phyloP scores from a whole-genome alignment of 2,797 vertebrate genomes.

The Smutsia gigantea region DNA sequence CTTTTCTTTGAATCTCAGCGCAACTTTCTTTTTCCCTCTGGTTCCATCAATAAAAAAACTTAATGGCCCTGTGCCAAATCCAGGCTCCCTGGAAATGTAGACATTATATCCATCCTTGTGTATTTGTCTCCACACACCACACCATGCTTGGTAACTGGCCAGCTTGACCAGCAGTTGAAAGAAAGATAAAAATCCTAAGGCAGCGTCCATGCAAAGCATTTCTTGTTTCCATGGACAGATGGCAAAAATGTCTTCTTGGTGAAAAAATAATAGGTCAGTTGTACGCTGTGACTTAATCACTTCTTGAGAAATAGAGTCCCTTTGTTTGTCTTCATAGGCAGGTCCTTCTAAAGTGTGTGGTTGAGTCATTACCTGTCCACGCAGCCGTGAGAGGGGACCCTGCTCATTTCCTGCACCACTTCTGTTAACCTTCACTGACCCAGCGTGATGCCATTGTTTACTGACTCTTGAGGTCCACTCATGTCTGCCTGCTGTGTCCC shows the following conservation, averaged over 20 bases:
- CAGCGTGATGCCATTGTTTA: rapidly evolving
- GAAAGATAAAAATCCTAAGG: background rate
- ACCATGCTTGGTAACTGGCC: background rate
- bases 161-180: background rate
- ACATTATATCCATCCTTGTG: no score
- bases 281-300: background rate
- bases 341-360: background rate
- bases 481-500: no score
- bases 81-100: no score
- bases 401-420: background rate
- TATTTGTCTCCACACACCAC: background rate
- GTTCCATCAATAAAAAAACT: background rate
- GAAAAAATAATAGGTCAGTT: background rate
- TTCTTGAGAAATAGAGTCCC: background rate
- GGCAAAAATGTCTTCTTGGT: background rate
- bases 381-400: background rate
- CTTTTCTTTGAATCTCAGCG: background rate
- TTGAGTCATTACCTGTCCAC: background rate
- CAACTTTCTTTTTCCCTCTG: background rate
- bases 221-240: background rate
- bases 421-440: rapidly evolving
- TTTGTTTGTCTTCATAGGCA: background rate
- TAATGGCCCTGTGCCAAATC: background rate
- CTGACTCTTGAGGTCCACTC: no score
- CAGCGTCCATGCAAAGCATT: background rate